Base-by-base conservation (phyloP, 1,140 invertebrate species). In the Odontomachus brunneus region DNA sequence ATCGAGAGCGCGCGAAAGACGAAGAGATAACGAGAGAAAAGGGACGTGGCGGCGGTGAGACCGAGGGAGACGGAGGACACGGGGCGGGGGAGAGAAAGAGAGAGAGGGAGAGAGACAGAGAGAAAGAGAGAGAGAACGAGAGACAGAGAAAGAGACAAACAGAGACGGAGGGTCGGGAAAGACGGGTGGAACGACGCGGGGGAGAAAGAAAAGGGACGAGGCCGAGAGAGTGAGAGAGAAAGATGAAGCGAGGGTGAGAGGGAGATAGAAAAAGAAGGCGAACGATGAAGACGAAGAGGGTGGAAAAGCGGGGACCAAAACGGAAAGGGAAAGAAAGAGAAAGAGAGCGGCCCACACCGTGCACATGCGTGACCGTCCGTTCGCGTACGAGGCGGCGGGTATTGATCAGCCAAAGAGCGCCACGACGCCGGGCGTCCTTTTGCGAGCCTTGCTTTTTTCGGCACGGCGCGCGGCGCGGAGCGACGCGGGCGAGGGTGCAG, bases 391-490 rank as follows among this genome's bases (percentile, higher is more conserved):
- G 93, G 88, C 90, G 91, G 91, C 85, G 88, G 84, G 92, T 94
- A 94, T 94, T 94, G 93, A 94, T 94, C 93, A 94, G 93, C 93
- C 91, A 93, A 94, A 94, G 93, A 94, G 92, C 93, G 93, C 93
- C 92, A 92, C 93, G 93, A 93, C 93, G 93, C 92, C 93, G 91
- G 93, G 92, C 93, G 92, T 94, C 92, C 93, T 94, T 94, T 94
- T 92, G 92, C 91, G 93, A 94, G 93, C 92, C 92, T 93, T 93
- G 91, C 92, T 94, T 94, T 94, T 94, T 94, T 94, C 92, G 92
- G 93, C 92, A 91, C 87, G 84, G 66, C 73, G 60, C 69, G 62
- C 92, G 92, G 93, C 92, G 91, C 87, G 84, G 66, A 67, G 60
- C 69, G 62, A 48, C 17, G 44, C 53, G 84, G 72, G 60, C 69